Evolutionary conservation across 2,797 vertebrate species (phyloP).

Genomic region (Anguilla megastoma): DNA sequence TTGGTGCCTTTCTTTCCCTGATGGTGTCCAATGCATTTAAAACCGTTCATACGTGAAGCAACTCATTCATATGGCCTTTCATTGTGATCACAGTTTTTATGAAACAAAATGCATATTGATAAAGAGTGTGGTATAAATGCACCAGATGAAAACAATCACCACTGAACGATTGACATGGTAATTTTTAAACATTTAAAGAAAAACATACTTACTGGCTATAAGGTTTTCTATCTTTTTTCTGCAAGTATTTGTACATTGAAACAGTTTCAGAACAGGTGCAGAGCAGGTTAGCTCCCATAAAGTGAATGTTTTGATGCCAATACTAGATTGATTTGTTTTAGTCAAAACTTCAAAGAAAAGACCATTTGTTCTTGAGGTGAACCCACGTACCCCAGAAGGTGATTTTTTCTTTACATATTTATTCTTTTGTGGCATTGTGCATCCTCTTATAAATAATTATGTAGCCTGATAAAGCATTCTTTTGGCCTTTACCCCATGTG

Average conservation of each 20-base stretch:
- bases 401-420: not conserved
- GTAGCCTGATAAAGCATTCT: not conserved
- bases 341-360: not conserved
- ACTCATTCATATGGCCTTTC: not conserved
- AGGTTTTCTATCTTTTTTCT: not conserved
- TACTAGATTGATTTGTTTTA: not conserved
- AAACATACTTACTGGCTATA: not conserved
- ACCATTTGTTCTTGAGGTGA: not conserved
- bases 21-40: not conserved
- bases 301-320: not conserved
- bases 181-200: slow-evolving; percentile 1
- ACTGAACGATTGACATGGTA: not conserved
- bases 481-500: not conserved
- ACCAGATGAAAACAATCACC: not conserved
- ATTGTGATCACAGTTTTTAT: not conserved
- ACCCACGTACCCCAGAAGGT: not conserved
- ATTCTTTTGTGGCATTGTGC: not conserved
- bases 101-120: not conserved
- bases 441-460: not conserved
- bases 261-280: slow-evolving; percentile 2
- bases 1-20: not conserved
- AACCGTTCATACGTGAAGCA: not conserved
- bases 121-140: not conserved
- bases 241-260: too few species aligned
- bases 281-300: not conserved